These are phyloP conservation scores for Chrysotoxum bicinctum DNA, from an alignment of 2,888 invertebrate species.

Conservation along the genomic window DNA sequence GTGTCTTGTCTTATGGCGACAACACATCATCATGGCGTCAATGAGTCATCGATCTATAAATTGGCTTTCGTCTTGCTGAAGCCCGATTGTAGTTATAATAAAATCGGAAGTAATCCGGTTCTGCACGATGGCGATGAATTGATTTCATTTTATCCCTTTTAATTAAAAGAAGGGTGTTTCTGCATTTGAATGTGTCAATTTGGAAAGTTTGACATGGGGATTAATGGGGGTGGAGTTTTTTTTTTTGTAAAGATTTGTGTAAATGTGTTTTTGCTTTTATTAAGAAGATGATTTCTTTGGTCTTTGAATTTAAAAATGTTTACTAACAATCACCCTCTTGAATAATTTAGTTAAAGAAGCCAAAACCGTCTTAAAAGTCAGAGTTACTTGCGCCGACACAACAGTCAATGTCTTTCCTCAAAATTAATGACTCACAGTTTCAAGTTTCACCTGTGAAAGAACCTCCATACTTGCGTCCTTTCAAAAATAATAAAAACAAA, in stretches of 20 bases:
- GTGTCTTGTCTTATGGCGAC: constrained; percentile 68
- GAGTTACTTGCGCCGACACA: background rate
- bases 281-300: no score
- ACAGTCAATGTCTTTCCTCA: background rate
- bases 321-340: background rate
- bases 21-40: constrained; percentile 62
- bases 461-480: background rate
- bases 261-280: no score
- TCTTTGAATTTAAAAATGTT: no score
- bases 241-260: background rate
- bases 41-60: constrained; percentile 68
- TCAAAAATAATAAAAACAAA: background rate
- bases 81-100: constrained; percentile 23
- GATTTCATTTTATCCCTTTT: constrained; percentile 29
- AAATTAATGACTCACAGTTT: constrained; percentile 16
- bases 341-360: background rate
- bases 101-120: constrained; percentile 52
- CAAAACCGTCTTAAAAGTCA: background rate
- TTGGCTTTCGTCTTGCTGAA: constrained; percentile 32
- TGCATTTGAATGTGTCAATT: constrained; percentile 12
- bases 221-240: background rate
- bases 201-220: background rate
- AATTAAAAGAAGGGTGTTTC: constrained; percentile 20
- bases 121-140: constrained; percentile 2
- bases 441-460: constrained; percentile 44